Conservation (phyloP, 1,140 invertebrate species). For the Sitophilus oryzae region DNA sequence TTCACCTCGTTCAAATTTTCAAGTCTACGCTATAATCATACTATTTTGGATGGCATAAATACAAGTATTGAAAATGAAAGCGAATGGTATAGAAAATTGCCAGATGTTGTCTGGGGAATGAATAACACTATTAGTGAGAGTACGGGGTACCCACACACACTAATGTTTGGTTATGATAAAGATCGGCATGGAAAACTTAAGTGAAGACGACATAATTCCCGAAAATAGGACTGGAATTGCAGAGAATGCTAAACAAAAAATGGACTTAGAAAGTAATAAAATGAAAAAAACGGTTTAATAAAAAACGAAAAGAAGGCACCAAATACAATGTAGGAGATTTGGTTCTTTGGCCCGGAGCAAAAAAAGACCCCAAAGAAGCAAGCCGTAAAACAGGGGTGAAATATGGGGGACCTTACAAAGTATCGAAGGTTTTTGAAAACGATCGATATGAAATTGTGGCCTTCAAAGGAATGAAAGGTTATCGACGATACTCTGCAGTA, state of each 20-base stretch:
- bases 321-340: conserved; percentile 16
- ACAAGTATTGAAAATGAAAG: too few relatives aligned
- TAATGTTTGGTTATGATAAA: conserved; percentile 3
- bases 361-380: conserved; percentile 7
- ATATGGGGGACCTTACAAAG: conserved; percentile 20
- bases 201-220: background rate
- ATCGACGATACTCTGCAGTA: conserved; percentile 6
- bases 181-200: conserved; percentile 11
- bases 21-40: too few relatives aligned
- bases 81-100: too few relatives aligned
- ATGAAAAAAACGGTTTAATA: conserved; percentile 16
- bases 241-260: conserved; percentile 10
- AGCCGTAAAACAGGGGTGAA: conserved; percentile 15
- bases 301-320: conserved; percentile 13
- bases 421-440: conserved; percentile 12
- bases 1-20: too few relatives aligned
- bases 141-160: too few relatives aligned
- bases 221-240: conserved; percentile 4
- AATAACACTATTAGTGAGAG: too few relatives aligned
- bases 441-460: conserved; percentile 18
- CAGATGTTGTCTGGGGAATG: too few relatives aligned
- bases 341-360: conserved; percentile 1
- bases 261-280: conserved; percentile 10
- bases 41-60: too few relatives aligned
- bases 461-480: conserved; percentile 14